Percentiles rank a stretch among this genome's conserved stretches.
These are phyloP conservation scores for Aulostomus chinensis DNA, from an alignment of 2,797 vertebrate species.

Conservation along the genomic window DNA sequence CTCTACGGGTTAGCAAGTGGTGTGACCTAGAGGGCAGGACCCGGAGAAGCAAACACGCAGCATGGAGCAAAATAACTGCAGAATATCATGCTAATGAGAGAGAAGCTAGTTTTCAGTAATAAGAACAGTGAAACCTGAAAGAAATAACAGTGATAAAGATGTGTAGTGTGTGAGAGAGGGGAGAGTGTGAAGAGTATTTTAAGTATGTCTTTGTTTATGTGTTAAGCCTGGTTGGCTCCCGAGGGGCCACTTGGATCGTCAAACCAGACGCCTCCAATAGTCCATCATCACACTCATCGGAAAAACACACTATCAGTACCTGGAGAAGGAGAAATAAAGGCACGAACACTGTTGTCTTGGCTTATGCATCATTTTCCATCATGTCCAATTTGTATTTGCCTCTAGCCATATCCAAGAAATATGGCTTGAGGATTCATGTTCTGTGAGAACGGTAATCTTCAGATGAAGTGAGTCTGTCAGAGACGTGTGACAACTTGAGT, in stretches of 20 bases:
- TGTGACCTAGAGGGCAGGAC: conserved; percentile 31
- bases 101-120: conserved; percentile 15
- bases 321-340: conserved; percentile 62
- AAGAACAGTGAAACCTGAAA: conserved; percentile 22
- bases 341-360: conserved; percentile 54
- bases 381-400: conserved; percentile 75
- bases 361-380: conserved; percentile 73
- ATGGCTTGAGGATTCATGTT: conserved; percentile 54
- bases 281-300: conserved; percentile 57
- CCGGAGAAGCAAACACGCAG: conserved; percentile 50
- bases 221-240: conserved; percentile 49
- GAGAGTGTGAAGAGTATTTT: conserved; percentile 56
- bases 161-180: conserved; percentile 17
- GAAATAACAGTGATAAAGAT: conserved; percentile 28
- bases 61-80: conserved; percentile 40
- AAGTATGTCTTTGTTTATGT: conserved; percentile 68
- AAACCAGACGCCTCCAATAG: conserved; percentile 57
- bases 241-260: conserved; percentile 67
- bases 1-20: conserved; percentile 44
- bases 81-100: conserved; percentile 65
- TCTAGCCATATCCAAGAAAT: conserved; percentile 49
- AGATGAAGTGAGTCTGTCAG: conserved; percentile 66
- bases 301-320: conserved; percentile 68
- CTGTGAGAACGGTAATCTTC: conserved; percentile 65
- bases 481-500: conserved; percentile 63